Evolutionary conservation across 2,797 vertebrate species (phyloP).

Genomic region (Silurus aristotelis): DNA sequence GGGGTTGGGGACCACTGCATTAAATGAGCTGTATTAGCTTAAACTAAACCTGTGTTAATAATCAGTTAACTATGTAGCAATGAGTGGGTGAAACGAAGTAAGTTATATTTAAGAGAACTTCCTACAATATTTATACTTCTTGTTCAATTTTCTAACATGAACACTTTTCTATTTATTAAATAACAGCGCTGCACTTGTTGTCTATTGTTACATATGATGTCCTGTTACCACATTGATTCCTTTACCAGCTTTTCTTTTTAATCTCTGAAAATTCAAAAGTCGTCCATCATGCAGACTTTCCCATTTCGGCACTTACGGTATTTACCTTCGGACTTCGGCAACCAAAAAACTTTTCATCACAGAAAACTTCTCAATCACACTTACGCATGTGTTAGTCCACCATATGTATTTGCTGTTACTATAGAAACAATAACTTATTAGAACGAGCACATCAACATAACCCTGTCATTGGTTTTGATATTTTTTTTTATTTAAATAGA

Average conservation of each 20-base stretch:
- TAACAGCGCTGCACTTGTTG: background rate
- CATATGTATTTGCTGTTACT: background rate
- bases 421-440: background rate
- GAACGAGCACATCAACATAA: background rate
- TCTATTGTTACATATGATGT: background rate
- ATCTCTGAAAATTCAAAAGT: background rate
- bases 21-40: background rate
- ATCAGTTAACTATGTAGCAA: background rate
- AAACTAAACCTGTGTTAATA: background rate
- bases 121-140: background rate
- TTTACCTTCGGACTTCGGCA: background rate
- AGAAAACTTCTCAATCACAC: background rate
- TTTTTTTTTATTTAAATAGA: too few relatives aligned
- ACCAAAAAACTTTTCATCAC: background rate
- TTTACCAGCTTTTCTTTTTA: too few relatives aligned
- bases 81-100: background rate
- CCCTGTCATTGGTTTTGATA: background rate
- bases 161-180: background rate
- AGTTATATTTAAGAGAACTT: background rate
- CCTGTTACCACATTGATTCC: background rate
- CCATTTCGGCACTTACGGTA: background rate
- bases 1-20: too few relatives aligned
- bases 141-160: background rate
- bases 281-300: background rate
- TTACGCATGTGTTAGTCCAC: background rate